Evolutionary conservation across 1,140 invertebrate species (phyloP), one percentile per base, ranked within the genome.

Genomic region (Pomacea maculata): DNA sequence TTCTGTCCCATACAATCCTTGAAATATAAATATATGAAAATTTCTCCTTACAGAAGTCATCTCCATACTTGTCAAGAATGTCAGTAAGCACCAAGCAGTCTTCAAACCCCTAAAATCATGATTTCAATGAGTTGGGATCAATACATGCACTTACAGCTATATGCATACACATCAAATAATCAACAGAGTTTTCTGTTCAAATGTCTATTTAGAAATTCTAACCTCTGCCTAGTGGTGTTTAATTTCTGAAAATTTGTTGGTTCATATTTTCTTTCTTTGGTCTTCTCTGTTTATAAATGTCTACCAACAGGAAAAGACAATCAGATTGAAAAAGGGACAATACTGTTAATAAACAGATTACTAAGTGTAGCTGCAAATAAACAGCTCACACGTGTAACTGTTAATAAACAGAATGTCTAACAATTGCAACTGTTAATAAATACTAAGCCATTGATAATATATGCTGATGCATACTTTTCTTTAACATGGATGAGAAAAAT

Each of bases 81-180:
- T 98, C 95, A 97, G 88, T 67, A 84, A 85, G 15, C 57, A 61
- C 57, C 15, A 14, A 14, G 57, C 57, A 61, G 57, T 61, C 57
- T 61, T 61, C 57, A 61, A 61, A 61, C 11, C 57, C 57, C 57
- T 61, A 8, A 61, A 61, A 61, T 61, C 57, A 61, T 61, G 0
- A 61, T 61, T 61, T 11, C 57, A 61, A 11, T 61, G 15, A 17
- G 57, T 61, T 61, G 11, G 57, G 17, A 55, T 21, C 71, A 10
- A 73, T 45, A 34, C 0, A 73, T 19, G 45, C 68, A 71, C 68
- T 29, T 14, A 71, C 12, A 71, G n/a, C 14, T n/a, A 71, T n/a
- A 71, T n/a, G 68, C n/a, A 71, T n/a, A 7, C 72, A 74, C 72
- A 74, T 54, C 45, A 34, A 52, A 34, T 52, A 34, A 25, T 25